Conservation (phyloP, 2,888 invertebrate species). For the Choristoneura rosaceana region DNA sequence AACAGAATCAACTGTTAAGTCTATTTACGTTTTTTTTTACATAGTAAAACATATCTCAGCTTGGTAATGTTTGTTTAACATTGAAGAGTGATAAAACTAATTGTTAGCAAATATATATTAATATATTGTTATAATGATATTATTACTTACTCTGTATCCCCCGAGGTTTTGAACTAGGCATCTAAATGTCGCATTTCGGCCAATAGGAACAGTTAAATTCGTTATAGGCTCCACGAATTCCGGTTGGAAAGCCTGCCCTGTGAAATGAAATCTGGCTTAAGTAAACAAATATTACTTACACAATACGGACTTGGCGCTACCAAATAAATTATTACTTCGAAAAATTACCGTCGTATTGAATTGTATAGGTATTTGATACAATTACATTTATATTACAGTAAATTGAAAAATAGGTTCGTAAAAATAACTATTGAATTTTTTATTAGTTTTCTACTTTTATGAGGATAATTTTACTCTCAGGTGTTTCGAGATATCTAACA, state of each 20-base stretch:
- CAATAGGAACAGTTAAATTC: conserved; percentile 93
- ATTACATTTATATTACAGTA: neutral
- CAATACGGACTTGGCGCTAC: neutral
- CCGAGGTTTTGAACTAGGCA: conserved; percentile 95
- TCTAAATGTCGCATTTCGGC: conserved; percentile 94
- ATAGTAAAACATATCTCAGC: too few relatives aligned
- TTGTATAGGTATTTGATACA: too few relatives aligned
- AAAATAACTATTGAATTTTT: too few relatives aligned
- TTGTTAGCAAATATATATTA: too few relatives aligned
- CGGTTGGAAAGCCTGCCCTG: conserved; percentile 92
- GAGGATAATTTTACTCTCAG: too few relatives aligned
- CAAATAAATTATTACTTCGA: neutral
- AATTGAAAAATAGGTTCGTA: neutral
- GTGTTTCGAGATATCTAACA: too few relatives aligned
- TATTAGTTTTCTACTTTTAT: too few relatives aligned
- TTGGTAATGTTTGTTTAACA: too few relatives aligned
- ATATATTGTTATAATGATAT: neutral
- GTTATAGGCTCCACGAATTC: conserved; percentile 93
- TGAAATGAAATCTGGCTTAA: conserved; percentile 48
- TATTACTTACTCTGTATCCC: conserved; percentile 92
- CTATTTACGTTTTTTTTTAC: neutral
- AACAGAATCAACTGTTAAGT: neutral
- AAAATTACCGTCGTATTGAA: neutral
- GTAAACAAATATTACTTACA: neutral
- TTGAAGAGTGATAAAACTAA: too few relatives aligned